Evolutionary conservation across 2,797 vertebrate genomes (phyloP), one percentile per base, ranked within the genome.

Genomic region (Betta splendens): DNA sequence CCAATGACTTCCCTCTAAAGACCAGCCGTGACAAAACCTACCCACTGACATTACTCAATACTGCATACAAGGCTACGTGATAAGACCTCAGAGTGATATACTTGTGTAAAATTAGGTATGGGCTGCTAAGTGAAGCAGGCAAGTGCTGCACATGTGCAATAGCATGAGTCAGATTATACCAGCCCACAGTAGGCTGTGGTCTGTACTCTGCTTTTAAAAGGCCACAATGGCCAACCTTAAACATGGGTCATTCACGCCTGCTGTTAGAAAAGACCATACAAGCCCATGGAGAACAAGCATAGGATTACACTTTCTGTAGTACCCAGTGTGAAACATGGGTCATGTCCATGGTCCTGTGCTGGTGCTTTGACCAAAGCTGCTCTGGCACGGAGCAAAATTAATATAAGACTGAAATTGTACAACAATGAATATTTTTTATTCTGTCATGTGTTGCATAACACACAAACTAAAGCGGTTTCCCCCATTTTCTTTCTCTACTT

Each of bases 161-260:
- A 53, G 36, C 32, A 57, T 42, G 40, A 62, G 39, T 53, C 28
- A 52, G 21, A 45, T 40, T 42, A 59, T 22, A 36, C 55, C 58
- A 23, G 51, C 46, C 8, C 25, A 47, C 46, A 56, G 40, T 20
- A 45, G 28, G 37, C 23, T 79, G 70, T 59, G 79, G 81, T 75
- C 15, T 62, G 25, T 5, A n/a, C 9, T 40, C 20, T 58, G 80
- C 58, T 76, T 75, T 76, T 52, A 73, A 33, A 69, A 78, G 49
- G 17, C 72, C 80, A 50, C 68, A 53, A 68, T 11, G 61, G 73
- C 55, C 39, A 72, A 75, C 64, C 49, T 58, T 79, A 83, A 85
- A 80, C 65, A 76, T 61, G 44, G 64, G 55, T 72, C 80, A 66
- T 63, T 56, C 50, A 32, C 50, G 51, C 25, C 35, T 31, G 61